Base-by-base conservation (phyloP, 2,888 invertebrate genomes). In the Heliconius ethilla region DNA sequence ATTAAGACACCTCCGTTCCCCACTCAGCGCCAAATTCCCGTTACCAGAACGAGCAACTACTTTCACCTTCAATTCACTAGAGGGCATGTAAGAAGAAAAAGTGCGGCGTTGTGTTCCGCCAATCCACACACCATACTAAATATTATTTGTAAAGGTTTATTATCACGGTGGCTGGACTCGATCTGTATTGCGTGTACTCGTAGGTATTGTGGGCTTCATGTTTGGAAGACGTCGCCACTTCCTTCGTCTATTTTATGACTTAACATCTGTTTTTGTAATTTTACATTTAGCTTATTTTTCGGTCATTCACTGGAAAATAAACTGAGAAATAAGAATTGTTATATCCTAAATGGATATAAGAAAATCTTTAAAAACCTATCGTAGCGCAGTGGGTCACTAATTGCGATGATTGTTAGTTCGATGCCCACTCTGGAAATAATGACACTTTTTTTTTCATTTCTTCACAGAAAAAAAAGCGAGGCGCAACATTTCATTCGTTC, bases 151-250 rank as follows among this genome's bases (percentile, higher is more conserved):
- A 45, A 45, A 45, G 45, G 15, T 18, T 45, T 45, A 22, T 55
- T 22, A 11, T n/a, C 4, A 33, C 37, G n/a, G 37, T 70, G 29
- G 70, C 29, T 29, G 51, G 3, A 62, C 9, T 25, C 5, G 62
- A 63, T 25, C 5, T 63, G 13, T 25, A 63, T 63, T 25, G 2
- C 13, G 62, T 63, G 6, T 63, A 33, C 33, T 33, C 33, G 33
- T 22, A n/a, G 59, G 9, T 25, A 5, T 22, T n/a, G 70, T 70
- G 51, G 45, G 70, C 18, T 15, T 51, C 15, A 3, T 70, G 51
- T 70, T 70, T 55, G 11, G n/a, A 55, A 70, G 27, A 45, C 18
- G 29, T 70, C 45, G 29, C 70, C 70, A 70, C 70, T 70, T 70
- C 70, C 70, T 70, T 55, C 22, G 13, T 22, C 70, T 55, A 70